phyloP scores from a whole-genome alignment of 2,113 vertebrate genomes.

The Limanda limanda region DNA sequence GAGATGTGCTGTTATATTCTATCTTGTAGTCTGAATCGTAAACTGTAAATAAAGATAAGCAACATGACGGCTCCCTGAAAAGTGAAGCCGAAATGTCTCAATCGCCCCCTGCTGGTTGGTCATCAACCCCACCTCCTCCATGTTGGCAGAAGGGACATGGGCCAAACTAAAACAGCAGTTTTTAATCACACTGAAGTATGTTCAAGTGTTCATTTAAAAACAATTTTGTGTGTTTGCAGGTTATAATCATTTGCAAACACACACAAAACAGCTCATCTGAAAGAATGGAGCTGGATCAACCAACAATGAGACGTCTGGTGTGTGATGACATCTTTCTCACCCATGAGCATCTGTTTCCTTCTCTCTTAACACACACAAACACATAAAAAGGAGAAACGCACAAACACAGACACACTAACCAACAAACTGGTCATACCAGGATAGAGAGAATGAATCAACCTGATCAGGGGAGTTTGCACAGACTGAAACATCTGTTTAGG shows the following conservation, averaged over 20 bases:
- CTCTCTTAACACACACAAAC: conserved; percentile 16
- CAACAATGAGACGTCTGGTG: neutral
- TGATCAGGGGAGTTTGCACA: neutral
- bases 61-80: too few relatives aligned
- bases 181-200: too few relatives aligned
- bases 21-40: too few relatives aligned
- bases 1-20: too few relatives aligned
- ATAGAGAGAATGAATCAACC: neutral
- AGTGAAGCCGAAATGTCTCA: too few relatives aligned
- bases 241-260: neutral
- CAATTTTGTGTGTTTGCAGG: neutral
- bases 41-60: too few relatives aligned
- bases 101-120: neutral
- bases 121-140: neutral
- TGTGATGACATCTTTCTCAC: conserved; percentile 48
- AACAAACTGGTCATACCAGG: neutral
- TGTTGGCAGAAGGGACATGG: too few relatives aligned
- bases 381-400: neutral
- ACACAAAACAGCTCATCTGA: neutral
- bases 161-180: too few relatives aligned
- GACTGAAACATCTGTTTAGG: neutral
- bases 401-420: neutral
- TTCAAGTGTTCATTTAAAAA: too few relatives aligned
- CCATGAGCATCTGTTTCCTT: conserved; percentile 29
- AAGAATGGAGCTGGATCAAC: neutral